Evolutionary conservation across 2,888 invertebrate genomes (phyloP).

Genomic region (Drosophila algonquin): DNA sequence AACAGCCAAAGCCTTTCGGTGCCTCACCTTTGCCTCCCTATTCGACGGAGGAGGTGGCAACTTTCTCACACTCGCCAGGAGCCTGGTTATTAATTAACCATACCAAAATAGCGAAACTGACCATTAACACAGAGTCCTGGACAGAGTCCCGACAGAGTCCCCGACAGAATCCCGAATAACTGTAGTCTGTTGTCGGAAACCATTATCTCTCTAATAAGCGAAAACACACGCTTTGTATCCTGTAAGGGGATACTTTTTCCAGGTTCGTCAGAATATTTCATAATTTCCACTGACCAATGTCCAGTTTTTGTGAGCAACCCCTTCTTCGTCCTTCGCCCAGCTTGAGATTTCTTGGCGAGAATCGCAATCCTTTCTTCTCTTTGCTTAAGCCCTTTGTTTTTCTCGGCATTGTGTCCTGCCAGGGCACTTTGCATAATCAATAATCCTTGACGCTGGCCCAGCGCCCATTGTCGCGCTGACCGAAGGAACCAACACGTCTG

Average conservation of each 20-base stretch:
- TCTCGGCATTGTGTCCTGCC: constrained; percentile 64
- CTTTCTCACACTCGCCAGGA: constrained; percentile 78
- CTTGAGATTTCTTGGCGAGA: constrained; percentile 34
- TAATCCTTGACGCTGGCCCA: constrained; percentile 80
- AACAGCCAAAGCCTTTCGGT: constrained; percentile 52
- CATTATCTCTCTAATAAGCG: constrained; percentile 82
- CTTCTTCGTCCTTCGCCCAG: constrained; percentile 43
- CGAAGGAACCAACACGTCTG: constrained; percentile 77
- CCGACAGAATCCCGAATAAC: constrained; percentile 53
- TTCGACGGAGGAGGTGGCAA: constrained; percentile 44
- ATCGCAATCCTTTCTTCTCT: constrained; percentile 59
- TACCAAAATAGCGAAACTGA: constrained; percentile 81
- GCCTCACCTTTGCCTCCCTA: constrained; percentile 50
- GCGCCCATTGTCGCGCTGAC: constrained; percentile 79
- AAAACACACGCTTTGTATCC: constrained; percentile 80
- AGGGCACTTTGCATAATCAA: constrained; percentile 83
- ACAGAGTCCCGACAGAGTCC: constrained; percentile 7
- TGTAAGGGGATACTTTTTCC: constrained; percentile 76
- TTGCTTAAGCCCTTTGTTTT: constrained; percentile 78
- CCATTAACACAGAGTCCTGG: constrained; percentile 70
- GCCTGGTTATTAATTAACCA: constrained; percentile 80
- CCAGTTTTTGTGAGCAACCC: constrained; percentile 55
- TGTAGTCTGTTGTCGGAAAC: constrained; percentile 44
- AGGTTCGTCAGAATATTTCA: constrained; percentile 50
- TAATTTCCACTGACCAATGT: constrained; percentile 62